Conservation (phyloP, 1,140 invertebrate genomes). For the Scaptodrosophila lebanonensis region DNA sequence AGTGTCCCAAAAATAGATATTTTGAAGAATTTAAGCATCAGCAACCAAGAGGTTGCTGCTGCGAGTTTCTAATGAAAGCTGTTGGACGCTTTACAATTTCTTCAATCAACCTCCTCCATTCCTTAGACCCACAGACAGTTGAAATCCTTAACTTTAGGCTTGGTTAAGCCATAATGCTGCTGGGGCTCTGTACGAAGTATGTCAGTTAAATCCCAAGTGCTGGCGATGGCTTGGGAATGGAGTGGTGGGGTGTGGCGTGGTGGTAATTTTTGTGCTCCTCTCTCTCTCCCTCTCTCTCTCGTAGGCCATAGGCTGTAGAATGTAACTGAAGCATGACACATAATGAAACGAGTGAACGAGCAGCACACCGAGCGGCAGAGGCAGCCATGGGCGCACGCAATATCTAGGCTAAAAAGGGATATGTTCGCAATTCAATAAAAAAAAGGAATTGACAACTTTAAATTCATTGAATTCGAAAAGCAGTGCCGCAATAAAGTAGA, state of each 20-base stretch:
- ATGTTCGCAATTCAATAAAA: too few relatives aligned
- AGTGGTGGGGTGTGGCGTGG: neutral
- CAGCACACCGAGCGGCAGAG: neutral
- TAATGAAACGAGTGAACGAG: conserved; percentile 36
- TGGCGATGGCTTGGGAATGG: neutral
- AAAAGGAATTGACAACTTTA: too few relatives aligned
- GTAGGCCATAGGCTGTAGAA: too few relatives aligned
- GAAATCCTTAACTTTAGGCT: conserved; percentile 61
- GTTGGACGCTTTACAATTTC: neutral
- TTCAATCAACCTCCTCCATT: neutral
- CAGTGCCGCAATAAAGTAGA: too few relatives aligned
- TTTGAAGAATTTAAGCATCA: neutral
- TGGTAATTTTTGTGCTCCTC: conserved; percentile 1
- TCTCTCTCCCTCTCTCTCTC: neutral
- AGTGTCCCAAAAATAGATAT: conserved; percentile 44
- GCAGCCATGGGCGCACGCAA: neutral
- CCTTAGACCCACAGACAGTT: conserved; percentile 22
- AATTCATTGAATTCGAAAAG: too few relatives aligned
- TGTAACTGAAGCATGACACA: too few relatives aligned
- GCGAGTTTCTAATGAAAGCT: conserved; percentile 59
- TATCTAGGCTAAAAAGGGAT: too few relatives aligned
- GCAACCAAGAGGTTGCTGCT: too few relatives aligned
- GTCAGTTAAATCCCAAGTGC: conserved; percentile 64
- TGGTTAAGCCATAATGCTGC: conserved; percentile 43
- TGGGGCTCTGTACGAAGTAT: conserved; percentile 5